Conservation (phyloP, 2,888 invertebrate species). For the Mesorhabditis sp. region DNA sequence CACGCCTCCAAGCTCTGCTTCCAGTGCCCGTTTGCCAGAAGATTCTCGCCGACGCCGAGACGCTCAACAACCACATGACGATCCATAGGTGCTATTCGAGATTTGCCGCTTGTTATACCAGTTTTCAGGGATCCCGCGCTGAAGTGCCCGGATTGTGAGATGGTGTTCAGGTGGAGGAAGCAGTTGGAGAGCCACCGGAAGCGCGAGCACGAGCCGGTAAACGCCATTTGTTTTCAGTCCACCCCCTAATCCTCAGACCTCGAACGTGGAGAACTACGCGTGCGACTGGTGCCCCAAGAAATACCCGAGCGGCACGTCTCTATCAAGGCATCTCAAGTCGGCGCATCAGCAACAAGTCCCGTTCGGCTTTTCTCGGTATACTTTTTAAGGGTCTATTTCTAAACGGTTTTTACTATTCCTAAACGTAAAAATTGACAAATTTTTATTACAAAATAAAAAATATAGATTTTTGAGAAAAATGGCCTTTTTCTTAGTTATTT, state of each 20-base stretch:
- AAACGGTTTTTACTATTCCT: no score
- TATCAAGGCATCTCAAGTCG: not conserved
- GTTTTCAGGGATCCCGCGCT: not conserved
- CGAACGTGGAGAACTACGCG: not conserved
- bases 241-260: not conserved
- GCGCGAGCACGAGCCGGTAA: not conserved
- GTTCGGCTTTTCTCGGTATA: not conserved
- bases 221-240: no score
- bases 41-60: not conserved
- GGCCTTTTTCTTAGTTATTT: no score
- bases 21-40: not conserved
- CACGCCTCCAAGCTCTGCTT: not conserved
- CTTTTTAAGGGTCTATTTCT: no score
- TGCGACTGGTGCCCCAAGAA: not conserved
- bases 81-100: not conserved
- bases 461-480: no score
- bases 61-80: not conserved
- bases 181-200: not conserved
- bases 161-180: not conserved
- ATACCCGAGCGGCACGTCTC: not conserved
- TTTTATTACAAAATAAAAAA: no score
- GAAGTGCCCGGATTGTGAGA: not conserved
- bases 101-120: not conserved
- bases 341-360: not conserved
- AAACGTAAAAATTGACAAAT: no score